Evolutionary conservation across 2,888 invertebrate species (phyloP), one percentile per base, ranked within the genome.

Genomic region (Oxyscelio sp.): DNA sequence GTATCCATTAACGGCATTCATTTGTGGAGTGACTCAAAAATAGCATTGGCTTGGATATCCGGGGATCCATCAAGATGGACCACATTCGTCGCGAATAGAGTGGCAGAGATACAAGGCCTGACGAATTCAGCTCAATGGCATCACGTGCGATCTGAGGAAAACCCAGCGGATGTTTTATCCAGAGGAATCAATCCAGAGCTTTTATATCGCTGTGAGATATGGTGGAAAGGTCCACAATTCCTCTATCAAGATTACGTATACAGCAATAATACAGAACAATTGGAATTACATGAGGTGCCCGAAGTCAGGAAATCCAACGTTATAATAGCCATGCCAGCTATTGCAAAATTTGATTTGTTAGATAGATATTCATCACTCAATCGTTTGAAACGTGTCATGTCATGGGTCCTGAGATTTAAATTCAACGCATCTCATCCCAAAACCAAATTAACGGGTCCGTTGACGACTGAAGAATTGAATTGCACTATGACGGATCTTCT

Each of bases 91-190:
- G 27, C 50, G 3, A 65, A 63, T 24, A 13, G 63, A 15, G 45
- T 63, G 3, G 21, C 52, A 68, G 68, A 27, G 43, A 40, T 22
- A 45, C 40, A 15, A 13, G 68, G 17, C 17, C 68, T 40, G 63
- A 82, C 56, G 4, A 11, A n/a, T 17, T 27, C 13, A 13, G 43
- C 59, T 19, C 66, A 75, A 22, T 27, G 27, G 27, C 2, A 8
- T 24, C 65, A 34, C 73, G 63, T 54, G 19, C 27, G n/a, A 27
- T 85, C 9, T 48, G 58, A 21, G 24, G 22, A 61, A 45, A 24
- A 15, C 83, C 59, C 83, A 81, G 83, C 70, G 68, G 43, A 31
- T 58, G 75, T 13, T 45, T 73, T 27, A 5, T 27, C 27, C 27
- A 4, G 27, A 27, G 27, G 27, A 27, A 6, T 6, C 6, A 6